Conservation (phyloP, 2,888 invertebrate genomes). For the Callyntrura guangdongensis region DNA sequence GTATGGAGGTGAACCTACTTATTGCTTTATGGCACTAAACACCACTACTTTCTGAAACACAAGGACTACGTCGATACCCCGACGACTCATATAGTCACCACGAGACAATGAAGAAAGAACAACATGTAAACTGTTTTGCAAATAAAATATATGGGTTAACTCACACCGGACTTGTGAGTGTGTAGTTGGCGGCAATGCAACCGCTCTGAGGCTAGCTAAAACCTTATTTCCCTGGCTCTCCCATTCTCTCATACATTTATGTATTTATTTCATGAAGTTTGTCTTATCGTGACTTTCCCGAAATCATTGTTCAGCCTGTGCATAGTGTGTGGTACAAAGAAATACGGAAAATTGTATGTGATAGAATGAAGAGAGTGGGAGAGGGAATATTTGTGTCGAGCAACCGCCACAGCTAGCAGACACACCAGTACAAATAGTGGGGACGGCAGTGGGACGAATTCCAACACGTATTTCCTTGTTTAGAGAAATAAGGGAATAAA, state of each 20-base stretch:
- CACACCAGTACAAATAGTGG: constrained; percentile 53
- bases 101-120: constrained; percentile 39
- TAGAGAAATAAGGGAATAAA: constrained; percentile 69
- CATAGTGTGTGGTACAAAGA: background rate
- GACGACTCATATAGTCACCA: background rate
- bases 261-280: background rate
- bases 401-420: constrained; percentile 3
- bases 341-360: background rate
- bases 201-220: background rate
- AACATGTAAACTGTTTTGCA: constrained; percentile 44
- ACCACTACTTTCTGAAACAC: background rate
- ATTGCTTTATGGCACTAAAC: background rate
- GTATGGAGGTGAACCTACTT: background rate
- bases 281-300: constrained; percentile 17
- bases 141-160: constrained; percentile 51
- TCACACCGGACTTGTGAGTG: constrained; percentile 27
- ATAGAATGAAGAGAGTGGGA: background rate
- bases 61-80: background rate
- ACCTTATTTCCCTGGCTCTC: background rate
- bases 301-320: constrained; percentile 2
- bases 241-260: constrained; percentile 16
- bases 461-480: constrained; percentile 78
- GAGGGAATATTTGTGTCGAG: background rate
- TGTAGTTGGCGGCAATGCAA: background rate
- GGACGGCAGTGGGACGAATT: constrained; percentile 73